A percentile compares a stretch with the other conserved stretches of the same genome.
Conservation (phyloP, 1,140 invertebrate genomes). For the Drosophila eugracilis region DNA sequence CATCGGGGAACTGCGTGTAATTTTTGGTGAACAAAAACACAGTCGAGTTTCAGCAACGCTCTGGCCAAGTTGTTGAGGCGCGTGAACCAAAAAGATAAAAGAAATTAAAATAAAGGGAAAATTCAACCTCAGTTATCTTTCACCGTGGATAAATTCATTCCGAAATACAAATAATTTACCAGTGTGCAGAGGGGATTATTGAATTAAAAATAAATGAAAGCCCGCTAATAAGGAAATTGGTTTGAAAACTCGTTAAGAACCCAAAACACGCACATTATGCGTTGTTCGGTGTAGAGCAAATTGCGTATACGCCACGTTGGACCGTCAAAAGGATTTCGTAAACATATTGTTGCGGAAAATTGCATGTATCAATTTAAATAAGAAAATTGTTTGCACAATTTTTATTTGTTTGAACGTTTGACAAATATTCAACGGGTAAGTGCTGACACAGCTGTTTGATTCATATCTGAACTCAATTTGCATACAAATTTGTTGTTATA, state of each 20-base stretch:
- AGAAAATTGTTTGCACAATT: slow-evolving; percentile 43
- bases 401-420: slow-evolving; percentile 25
- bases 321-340: slow-evolving; percentile 50
- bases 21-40: slow-evolving; percentile 71
- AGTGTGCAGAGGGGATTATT: slow-evolving; percentile 37
- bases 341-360: slow-evolving; percentile 75
- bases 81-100: slow-evolving; percentile 13
- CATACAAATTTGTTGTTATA: slow-evolving; percentile 15
- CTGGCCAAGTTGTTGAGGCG: slow-evolving; percentile 61
- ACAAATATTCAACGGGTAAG: slow-evolving; percentile 30
- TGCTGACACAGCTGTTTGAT: slow-evolving; percentile 20
- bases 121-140: slow-evolving; percentile 10
- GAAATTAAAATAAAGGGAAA: no score
- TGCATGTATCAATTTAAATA: slow-evolving; percentile 52
- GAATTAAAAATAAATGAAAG: slow-evolving; percentile 61
- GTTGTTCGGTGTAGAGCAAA: slow-evolving; percentile 53
- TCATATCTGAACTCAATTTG: slow-evolving; percentile 25
- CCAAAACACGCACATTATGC: slow-evolving; percentile 44
- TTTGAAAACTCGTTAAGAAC: slow-evolving; percentile 34
- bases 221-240: slow-evolving; percentile 63
- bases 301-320: slow-evolving; percentile 76
- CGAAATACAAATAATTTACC: slow-evolving; percentile 27
- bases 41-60: slow-evolving; percentile 78
- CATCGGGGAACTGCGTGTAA: slow-evolving; percentile 65
- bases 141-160: slow-evolving; percentile 4